Conservation (phyloP, 2,113 vertebrate species). For the Solea senegalensis region DNA sequence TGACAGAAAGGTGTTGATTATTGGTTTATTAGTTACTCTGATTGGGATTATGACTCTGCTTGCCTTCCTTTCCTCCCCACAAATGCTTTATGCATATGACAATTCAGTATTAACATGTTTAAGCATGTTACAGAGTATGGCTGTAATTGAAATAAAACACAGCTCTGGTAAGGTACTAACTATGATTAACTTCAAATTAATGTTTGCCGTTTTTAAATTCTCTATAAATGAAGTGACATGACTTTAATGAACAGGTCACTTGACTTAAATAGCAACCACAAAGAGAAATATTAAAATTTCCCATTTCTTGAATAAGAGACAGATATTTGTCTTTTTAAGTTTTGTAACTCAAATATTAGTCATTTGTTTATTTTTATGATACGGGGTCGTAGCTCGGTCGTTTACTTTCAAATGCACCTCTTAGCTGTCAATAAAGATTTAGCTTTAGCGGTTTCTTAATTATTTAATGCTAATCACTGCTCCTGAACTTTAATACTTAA, state of each 20-base stretch:
- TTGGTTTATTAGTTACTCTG: neutral
- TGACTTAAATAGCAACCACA: neutral
- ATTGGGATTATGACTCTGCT: neutral
- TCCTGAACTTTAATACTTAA: neutral
- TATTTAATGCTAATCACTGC: neutral
- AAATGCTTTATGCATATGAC: neutral
- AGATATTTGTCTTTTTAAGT: neutral
- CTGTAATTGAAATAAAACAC: neutral
- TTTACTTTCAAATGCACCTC: neutral
- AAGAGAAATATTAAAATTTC: neutral
- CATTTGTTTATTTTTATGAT: neutral
- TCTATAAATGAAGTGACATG: neutral
- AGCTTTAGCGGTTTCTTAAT: neutral
- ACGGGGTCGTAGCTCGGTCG: too few species aligned
- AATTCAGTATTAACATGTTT: neutral
- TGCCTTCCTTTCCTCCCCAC: neutral
- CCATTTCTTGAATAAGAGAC: neutral
- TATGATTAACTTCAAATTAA: neutral
- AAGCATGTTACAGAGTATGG: neutral
- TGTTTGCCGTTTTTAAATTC: neutral
- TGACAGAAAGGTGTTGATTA: constrained; percentile 24
- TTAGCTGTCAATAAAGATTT: neutral
- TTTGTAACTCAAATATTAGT: neutral
- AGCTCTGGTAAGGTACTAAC: neutral
- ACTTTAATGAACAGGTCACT: neutral